Conservation (phyloP, 1,140 invertebrate genomes). For the Halesus radiatus region DNA sequence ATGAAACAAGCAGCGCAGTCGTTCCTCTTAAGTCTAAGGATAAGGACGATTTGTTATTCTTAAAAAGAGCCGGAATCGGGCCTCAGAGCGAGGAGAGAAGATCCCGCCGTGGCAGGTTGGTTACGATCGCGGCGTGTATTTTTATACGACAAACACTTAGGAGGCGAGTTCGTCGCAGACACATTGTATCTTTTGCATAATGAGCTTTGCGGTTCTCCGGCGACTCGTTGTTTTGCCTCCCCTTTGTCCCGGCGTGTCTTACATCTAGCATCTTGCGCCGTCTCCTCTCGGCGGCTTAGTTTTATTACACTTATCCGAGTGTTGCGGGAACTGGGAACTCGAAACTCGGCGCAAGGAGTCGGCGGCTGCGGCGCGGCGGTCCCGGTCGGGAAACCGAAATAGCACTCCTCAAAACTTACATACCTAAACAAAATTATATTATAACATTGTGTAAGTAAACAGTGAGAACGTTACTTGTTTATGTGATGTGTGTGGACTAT, state of each 20-base stretch:
- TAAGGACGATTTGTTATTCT: no score
- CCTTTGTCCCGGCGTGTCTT: slow-evolving; percentile 47
- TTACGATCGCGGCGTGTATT: slow-evolving; percentile 30
- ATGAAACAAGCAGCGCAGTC: no score
- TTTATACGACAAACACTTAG: slow-evolving; percentile 31
- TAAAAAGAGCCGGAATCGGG: no score
- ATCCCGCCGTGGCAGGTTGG: neutral
- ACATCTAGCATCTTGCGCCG: slow-evolving; percentile 13
- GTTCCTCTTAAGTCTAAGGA: no score
- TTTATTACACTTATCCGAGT: slow-evolving; percentile 50
- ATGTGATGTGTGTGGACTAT: no score
- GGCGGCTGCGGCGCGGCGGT: neutral
- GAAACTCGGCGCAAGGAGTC: neutral
- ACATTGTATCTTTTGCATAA: slow-evolving; percentile 45
- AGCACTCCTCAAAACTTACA: neutral
- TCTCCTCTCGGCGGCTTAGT: slow-evolving; percentile 34
- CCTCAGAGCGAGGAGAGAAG: neutral
- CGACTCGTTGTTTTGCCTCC: slow-evolving; percentile 49
- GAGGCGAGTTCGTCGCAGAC: slow-evolving; percentile 23
- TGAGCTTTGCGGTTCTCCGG: slow-evolving; percentile 51
- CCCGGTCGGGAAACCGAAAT: slow-evolving; percentile 12
- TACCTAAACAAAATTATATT: no score
- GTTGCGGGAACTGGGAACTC: slow-evolving; percentile 17
- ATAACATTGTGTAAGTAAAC: no score
- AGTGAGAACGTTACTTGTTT: no score